Conservation (phyloP, 2,888 invertebrate genomes). For the Temnothorax ravouxi region DNA sequence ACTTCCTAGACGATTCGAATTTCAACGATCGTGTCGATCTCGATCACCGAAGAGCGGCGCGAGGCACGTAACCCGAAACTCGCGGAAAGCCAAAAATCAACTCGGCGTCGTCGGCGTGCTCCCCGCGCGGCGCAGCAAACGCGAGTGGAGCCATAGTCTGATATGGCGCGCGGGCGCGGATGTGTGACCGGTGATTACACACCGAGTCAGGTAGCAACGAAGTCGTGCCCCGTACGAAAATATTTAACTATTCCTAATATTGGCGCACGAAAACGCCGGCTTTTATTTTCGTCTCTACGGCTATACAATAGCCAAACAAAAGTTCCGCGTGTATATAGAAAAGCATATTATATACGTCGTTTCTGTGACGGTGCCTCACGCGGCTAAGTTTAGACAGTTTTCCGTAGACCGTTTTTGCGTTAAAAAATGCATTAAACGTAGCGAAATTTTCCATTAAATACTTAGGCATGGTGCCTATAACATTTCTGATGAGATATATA, state of each 20-base stretch:
- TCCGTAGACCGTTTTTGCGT: background rate
- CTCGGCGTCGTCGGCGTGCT: constrained; percentile 26
- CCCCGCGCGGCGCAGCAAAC: background rate
- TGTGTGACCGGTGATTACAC: constrained; percentile 48
- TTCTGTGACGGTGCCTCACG: background rate
- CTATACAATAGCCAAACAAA: constrained; percentile 39
- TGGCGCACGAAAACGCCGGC: constrained; percentile 34
- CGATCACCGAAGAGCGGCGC: background rate
- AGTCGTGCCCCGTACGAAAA: constrained; percentile 59
- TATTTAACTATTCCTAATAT: constrained; percentile 61
- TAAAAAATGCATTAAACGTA: background rate
- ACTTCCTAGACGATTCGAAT: background rate
- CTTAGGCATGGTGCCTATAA: background rate
- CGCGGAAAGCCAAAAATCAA: constrained; percentile 51
- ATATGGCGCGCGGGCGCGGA: constrained; percentile 29
- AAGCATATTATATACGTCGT: constrained; percentile 3
- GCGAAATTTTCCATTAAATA: background rate
- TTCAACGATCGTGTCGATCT: background rate
- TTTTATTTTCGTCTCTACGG: constrained; percentile 45
- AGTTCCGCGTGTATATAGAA: constrained; percentile 31
- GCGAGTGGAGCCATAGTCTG: constrained; percentile 19
- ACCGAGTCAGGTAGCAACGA: constrained; percentile 47
- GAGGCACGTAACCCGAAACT: constrained; percentile 31
- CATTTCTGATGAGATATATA: background rate
- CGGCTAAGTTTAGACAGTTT: constrained; percentile 39